Conservation (phyloP, 2,797 vertebrate species). For the Eutrigla gurnardus region DNA sequence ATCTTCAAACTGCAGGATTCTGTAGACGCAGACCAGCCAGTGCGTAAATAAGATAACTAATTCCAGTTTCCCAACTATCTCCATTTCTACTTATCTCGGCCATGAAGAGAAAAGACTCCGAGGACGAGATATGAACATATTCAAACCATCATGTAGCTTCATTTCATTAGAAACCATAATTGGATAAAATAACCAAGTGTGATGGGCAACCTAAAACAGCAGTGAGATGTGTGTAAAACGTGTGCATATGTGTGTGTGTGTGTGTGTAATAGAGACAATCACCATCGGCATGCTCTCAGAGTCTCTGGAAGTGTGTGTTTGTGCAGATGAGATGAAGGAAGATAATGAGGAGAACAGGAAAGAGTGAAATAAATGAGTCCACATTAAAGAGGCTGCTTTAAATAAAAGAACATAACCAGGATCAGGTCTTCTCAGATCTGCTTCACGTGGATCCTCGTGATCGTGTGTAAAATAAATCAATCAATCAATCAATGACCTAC, state of each 20-base stretch:
- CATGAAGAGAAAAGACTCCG: not conserved
- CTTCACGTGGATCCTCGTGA: not conserved
- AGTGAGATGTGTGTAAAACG: not conserved
- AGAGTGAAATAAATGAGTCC: no score
- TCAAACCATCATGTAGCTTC: constrained; percentile 13
- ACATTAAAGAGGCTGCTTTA: not conserved
- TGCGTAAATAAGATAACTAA: not conserved
- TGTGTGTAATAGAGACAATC: not conserved
- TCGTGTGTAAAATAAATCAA: no score
- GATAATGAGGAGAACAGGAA: no score
- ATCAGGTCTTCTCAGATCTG: not conserved
- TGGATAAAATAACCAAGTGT: not conserved
- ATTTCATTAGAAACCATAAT: constrained; percentile 23
- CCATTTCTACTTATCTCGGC: no score
- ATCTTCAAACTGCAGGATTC: not conserved
- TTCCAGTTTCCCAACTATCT: not conserved
- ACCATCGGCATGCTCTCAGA: not conserved
- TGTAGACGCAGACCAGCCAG: not conserved
- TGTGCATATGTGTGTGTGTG: not conserved
- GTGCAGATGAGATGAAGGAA: not conserved
- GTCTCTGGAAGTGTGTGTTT: not conserved
- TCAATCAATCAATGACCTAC: no score
- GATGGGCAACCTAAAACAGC: constrained; percentile 17
- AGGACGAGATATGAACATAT: not conserved
- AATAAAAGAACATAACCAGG: not conserved